Base-by-base conservation (phyloP, 2,113 vertebrate species). In the Machaerirhynchus nigripectus region DNA sequence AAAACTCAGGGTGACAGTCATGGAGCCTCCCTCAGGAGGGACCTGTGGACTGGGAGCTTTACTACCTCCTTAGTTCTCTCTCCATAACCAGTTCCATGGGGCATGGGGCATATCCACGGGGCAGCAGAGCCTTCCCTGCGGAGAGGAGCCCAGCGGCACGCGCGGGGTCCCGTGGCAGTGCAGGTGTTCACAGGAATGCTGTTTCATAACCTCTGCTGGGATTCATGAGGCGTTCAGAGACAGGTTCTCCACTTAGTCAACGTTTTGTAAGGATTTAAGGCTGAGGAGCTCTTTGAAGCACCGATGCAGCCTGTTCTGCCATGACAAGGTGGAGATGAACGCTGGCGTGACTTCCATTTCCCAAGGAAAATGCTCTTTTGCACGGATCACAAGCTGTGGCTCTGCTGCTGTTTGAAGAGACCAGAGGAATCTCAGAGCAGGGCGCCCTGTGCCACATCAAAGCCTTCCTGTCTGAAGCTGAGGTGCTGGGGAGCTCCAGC, bases 101-200 rank as follows among this genome's bases (percentile, higher is more conserved):
- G n/a, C n/a, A n/a, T n/a, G n/a, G n/a, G n/a, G n/a, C n/a, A n/a
- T n/a, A n/a, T n/a, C n/a, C n/a, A n/a, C n/a, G n/a, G n/a, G n/a
- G n/a, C 40, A 56, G 74, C 2, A 2, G 52, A 55, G 63, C 13
- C 7, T 35, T 28, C 59, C 10, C 30, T 13, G 46, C 0, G 0
- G n/a, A 17, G 80, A 18, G 68, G 80, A 73, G 59, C 87, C 2
- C 0, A 16, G 6, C 0, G 0, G 33, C n/a, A 12, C 1, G 0
- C 0, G 0, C 5, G 21, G 65, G 28, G 40, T 59, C 63, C 59
- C 0, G 0, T 15, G 55, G 19, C 7, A 3, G 65, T 6, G 0
- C 4, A 64, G 37, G n/a, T 28, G 5, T 27, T 50, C 2, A 0
- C 77, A 70, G 46, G 39, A 80, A 35, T 33, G 46, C 68, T 22